Base-by-base conservation (phyloP, 2,888 invertebrate species). In the Agriopis aurantiaria region DNA sequence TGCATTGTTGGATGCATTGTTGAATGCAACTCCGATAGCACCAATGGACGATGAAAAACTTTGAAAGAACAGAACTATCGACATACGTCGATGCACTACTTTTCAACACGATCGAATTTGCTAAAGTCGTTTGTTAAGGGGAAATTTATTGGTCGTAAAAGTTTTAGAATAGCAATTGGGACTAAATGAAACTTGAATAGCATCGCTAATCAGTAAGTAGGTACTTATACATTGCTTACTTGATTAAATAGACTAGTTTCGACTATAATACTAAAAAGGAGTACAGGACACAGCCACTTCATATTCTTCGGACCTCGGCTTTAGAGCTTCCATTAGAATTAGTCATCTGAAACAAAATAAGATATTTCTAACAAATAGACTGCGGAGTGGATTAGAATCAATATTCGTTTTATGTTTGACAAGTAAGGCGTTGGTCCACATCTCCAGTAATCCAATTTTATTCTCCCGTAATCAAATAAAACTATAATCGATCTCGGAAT, bases 1-100 rank as follows among this genome's bases (percentile, higher is more conserved):
- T 86, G 86, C 87, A 87, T 88, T 87, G 84, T 88, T 75, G 78
- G 77, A 66, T 70, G 86, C 87, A 87, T 88, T 87, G 84, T 88
- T 75, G 78, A 77, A 66, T 70, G 70, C 66, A 71, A 53, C 63
- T 56, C 51, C 4, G 51, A n/a, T 14, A 57, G 60, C 52, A n/a
- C 57, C 56, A 62, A 69, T 65, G 45, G 48, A 62, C 40, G 7
- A 12, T 11, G 45, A 43, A 67, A 70, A 57, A 58, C 60, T 55
- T 69, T 48, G 45, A 14, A 62, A 45, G 41, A 62, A 46, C 51
- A 17, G 40, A 65, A 46, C 49, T 55, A 58, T 51, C 66, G 58
- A 58, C 49, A 48, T 33, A 63, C 70, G 40, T 60, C 40, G 64
- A 55, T 76, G 75, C 74, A 74, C 56, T 58, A 69, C 57, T 57